These are phyloP conservation scores for Mus minutoides DNA, from an alignment of 2,797 vertebrate species.

Conservation along the genomic window DNA sequence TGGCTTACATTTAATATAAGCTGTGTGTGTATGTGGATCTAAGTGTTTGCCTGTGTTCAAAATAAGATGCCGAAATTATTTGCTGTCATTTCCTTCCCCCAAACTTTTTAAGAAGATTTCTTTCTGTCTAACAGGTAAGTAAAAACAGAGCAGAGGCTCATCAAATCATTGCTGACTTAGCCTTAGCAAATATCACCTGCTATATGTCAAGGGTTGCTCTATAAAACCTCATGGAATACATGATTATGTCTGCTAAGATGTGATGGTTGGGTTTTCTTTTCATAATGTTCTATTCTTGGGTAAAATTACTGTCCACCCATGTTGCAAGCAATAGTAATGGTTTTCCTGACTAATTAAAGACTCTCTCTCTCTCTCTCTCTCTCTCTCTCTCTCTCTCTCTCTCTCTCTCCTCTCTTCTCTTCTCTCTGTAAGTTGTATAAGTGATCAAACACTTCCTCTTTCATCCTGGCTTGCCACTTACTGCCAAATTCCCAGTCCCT, in stretches of 20 bases:
- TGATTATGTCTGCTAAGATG: not conserved
- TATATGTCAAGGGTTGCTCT: not conserved
- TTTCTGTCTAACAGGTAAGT: not conserved
- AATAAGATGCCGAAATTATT: not conserved
- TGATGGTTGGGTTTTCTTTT: conserved; percentile 34
- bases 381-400: not conserved
- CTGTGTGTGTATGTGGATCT: not conserved
- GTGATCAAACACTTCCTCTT: conserved; percentile 37
- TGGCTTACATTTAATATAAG: not conserved
- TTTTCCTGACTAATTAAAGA: conserved; percentile 68
- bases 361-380: not conserved
- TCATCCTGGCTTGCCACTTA: conserved; percentile 57
- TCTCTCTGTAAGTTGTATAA: conserved; percentile 7
- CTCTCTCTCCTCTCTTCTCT: not conserved
- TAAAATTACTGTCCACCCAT: conserved; percentile 63
- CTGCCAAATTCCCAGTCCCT: conserved; percentile 44
- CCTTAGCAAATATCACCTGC: conserved; percentile 12
- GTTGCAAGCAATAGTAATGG: conserved; percentile 52
- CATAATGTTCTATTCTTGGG: not conserved
- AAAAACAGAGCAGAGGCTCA: not conserved
- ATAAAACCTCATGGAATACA: not conserved
- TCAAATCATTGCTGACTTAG: not conserved
- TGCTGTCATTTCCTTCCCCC: not conserved
- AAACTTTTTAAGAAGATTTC: not conserved
- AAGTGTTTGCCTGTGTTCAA: not conserved